These are phyloP conservation scores for Pogona vitticeps DNA, from an alignment of 2,113 vertebrate genomes.

Conservation along the genomic window DNA sequence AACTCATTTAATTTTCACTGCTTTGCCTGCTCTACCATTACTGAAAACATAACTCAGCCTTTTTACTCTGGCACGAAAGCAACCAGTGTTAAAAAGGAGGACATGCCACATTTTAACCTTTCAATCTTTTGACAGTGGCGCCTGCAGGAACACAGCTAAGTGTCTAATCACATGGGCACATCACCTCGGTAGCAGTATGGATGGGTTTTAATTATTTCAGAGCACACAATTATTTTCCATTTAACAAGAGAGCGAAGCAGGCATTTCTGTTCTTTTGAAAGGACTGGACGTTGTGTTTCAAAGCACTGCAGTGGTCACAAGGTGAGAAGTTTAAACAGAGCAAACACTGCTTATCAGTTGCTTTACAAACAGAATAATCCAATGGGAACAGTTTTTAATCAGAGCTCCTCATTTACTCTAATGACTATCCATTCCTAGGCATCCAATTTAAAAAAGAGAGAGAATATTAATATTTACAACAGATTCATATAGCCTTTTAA, in stretches of 20 bases:
- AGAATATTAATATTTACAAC: background rate
- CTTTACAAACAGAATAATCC: background rate
- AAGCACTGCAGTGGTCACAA: too few relatives aligned
- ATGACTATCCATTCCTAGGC: background rate
- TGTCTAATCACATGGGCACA: background rate
- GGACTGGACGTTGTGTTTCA: background rate
- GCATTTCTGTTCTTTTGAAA: background rate
- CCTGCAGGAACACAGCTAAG: conserved; percentile 4
- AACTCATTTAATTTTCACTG: conserved; percentile 46
- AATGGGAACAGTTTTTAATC: background rate
- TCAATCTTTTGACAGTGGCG: conserved; percentile 1
- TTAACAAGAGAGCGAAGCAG: conserved; percentile 2
- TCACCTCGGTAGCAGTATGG: background rate
- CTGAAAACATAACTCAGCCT: conserved; percentile 58
- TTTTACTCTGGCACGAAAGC: conserved; percentile 40
- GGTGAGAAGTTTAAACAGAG: background rate
- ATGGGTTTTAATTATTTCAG: conserved; percentile 25
- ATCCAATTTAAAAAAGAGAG: background rate
- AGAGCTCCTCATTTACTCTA: background rate
- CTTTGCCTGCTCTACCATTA: conserved; percentile 47
- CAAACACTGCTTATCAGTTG: background rate
- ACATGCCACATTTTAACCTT: conserved; percentile 12
- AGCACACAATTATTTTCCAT: conserved; percentile 13
- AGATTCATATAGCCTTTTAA: background rate
- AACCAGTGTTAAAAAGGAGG: conserved; percentile 27